Base-by-base conservation (phyloP, 1,140 invertebrate genomes). In the Apolygus lucorum region DNA sequence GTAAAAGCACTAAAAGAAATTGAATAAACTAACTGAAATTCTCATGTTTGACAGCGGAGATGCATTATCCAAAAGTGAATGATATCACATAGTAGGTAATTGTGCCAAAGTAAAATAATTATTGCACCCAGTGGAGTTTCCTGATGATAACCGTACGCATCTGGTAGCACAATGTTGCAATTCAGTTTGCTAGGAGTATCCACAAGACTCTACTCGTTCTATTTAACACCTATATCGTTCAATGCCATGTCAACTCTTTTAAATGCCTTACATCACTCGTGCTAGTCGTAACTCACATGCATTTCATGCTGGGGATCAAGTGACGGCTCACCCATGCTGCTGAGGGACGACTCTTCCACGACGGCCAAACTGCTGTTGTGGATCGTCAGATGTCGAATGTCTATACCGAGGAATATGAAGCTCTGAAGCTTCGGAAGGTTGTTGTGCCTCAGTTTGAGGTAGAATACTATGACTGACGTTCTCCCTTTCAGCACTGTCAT, bases 321-420 rank as follows among this genome's bases (percentile, higher is more conserved):
- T 11, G 54, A 59, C 54, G 22, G 69, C 80, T 84, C 79, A 91
- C 90, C 90, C 74, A 92, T 86, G 24, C 90, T 92, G 76, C 89
- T 91, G 8, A 93, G 81, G 0, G 90, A 90, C 13, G 88, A 86
- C 77, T 91, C 90, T 76, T 93, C 90, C 62, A 93, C 87, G n/a
- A 90, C 88, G 2, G 89, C 90, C 70, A 93, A 81, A 74, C 88
- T 92, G 77, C 89, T 92, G 77, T 93, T 92, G 74, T 91, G 90
- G 21, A 93, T 90, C 27, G 90, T 92, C 11, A 95, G 82, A 75
- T 94, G 91, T 72, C 88, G 86, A 71, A 94, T 92, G 75, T 92
- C 89, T 73, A 94, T 80, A 4, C 90, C 91, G n/a, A 92, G 82
- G 77, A 95, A 92, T 34, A 93, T 84, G 76, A 90, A 92, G 11